These are phyloP conservation scores for Hemichromis elongatus DNA, from an alignment of 2,113 vertebrate species.

Conservation along the genomic window DNA sequence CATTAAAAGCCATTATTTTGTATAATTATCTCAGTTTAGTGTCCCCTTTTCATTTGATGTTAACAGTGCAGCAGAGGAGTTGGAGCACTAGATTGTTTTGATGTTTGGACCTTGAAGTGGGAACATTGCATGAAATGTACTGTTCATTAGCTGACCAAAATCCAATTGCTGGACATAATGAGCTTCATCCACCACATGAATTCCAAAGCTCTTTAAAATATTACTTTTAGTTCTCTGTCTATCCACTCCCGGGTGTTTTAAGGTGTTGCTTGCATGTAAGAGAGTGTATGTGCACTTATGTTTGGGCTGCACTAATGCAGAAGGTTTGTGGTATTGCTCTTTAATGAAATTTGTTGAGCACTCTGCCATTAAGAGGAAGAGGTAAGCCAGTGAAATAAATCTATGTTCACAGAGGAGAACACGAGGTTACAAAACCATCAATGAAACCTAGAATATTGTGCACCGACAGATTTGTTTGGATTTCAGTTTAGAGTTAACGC, in stretches of 20 bases:
- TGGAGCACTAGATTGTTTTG: slow-evolving; percentile 23
- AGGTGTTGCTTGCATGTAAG: not conserved
- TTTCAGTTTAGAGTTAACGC: not conserved
- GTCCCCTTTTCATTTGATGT: not conserved
- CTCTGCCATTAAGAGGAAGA: not conserved
- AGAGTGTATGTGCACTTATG: not conserved
- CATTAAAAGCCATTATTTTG: not conserved
- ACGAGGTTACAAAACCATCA: not conserved
- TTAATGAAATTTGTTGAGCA: not conserved
- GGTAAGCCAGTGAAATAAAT: not conserved
- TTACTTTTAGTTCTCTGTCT: not conserved
- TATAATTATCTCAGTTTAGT: not conserved
- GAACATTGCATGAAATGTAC: slow-evolving; percentile 46
- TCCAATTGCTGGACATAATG: slow-evolving; percentile 9
- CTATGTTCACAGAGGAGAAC: not conserved
- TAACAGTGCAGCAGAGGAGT: not conserved
- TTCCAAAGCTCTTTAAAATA: not conserved
- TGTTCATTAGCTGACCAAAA: slow-evolving; percentile 1
- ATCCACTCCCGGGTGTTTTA: not conserved
- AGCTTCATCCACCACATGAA: not conserved
- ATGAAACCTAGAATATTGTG: not conserved
- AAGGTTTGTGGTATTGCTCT: not conserved
- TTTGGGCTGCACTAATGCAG: not conserved
- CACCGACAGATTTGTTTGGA: not conserved
- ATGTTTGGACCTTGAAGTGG: slow-evolving; percentile 14